Evolutionary conservation across 2,888 invertebrate genomes (phyloP), one percentile per base, ranked within the genome.

Genomic region (Apamea crenata): DNA sequence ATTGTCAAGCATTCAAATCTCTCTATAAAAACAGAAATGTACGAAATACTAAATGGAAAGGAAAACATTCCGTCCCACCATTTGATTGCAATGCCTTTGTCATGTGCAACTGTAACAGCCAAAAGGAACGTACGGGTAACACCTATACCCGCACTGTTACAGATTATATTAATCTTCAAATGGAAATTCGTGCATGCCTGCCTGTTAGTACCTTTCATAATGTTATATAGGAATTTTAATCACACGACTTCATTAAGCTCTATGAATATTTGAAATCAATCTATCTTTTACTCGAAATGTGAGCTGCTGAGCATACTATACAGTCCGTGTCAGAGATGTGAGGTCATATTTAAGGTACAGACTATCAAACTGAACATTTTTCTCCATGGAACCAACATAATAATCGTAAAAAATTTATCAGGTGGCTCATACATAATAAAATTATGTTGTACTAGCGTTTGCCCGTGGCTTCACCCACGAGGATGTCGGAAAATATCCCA

Each of bases 41-140:
- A 77, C 32, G n/a, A 53, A 61, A 16, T 32, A 2, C 40, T 63
- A 80, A 78, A 70, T 14, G 16, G 21, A 44, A 50, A 32, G 12
- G 8, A 21, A 53, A 56, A 69, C 44, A n/a, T n/a, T 21, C 40
- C 50, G 8, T n/a, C 50, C 50, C 21, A 40, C 12, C 61, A 63
- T n/a, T n/a, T n/a, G n/a, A n/a, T 12, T n/a, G 29, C 12, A 16
- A 53, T n/a, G 50, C 70, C 61, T 78, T 78, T 78, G 80, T 68
- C n/a, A 21, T 50, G 50, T 21, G 3, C n/a, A 32, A 36, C 29
- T 65, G 77, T 65, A 1, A 14, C 77, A 18, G 25, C 7, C 3
- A 32, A 59, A 78, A 68, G 5, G 32, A 80, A 36, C n/a, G 66
- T 32, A n/a, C 40, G 16, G 4, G 63, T 32, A 63, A 32, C 29